A percentile compares a stretch with the other conserved stretches of the same genome.
These are phyloP conservation scores for Kryphioiulus occultus DNA, from an alignment of 2,888 invertebrate species.

Conservation along the genomic window DNA sequence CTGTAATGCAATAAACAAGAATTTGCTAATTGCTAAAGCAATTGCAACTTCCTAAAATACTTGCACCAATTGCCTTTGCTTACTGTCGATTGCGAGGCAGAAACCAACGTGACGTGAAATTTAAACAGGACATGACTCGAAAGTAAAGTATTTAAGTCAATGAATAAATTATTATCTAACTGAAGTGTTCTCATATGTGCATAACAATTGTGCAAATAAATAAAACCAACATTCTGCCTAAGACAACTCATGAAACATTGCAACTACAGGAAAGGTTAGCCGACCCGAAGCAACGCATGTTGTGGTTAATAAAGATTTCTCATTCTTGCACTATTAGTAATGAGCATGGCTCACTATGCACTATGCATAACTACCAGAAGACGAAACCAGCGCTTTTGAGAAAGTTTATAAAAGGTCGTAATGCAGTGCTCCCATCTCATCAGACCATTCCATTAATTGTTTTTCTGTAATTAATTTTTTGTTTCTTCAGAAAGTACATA, in stretches of 20 bases:
- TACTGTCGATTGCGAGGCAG: background rate
- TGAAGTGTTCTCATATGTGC: background rate
- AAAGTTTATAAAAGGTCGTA: background rate
- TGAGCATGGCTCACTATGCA: background rate
- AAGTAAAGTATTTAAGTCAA: background rate
- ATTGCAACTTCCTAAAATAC: background rate
- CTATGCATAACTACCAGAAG: background rate
- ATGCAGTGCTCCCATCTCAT: background rate
- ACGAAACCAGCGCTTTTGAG: background rate
- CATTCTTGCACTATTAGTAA: slow-evolving; percentile 17
- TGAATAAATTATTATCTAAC: slow-evolving; percentile 11
- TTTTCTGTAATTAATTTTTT: background rate
- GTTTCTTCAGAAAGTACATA: background rate
- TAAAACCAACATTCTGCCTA: background rate
- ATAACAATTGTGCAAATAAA: background rate
- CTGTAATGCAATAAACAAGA: background rate
- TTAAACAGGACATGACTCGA: background rate
- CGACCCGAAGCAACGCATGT: background rate
- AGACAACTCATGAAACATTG: background rate
- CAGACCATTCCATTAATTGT: background rate
- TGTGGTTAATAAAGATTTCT: slow-evolving; percentile 1
- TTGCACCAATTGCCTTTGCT: background rate
- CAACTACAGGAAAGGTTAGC: background rate
- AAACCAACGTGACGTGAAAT: background rate
- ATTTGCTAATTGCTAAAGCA: slow-evolving; percentile 35